These are phyloP conservation scores for Elgonia sp. DNA, from an alignment of 2,888 invertebrate genomes.

Conservation along the genomic window DNA sequence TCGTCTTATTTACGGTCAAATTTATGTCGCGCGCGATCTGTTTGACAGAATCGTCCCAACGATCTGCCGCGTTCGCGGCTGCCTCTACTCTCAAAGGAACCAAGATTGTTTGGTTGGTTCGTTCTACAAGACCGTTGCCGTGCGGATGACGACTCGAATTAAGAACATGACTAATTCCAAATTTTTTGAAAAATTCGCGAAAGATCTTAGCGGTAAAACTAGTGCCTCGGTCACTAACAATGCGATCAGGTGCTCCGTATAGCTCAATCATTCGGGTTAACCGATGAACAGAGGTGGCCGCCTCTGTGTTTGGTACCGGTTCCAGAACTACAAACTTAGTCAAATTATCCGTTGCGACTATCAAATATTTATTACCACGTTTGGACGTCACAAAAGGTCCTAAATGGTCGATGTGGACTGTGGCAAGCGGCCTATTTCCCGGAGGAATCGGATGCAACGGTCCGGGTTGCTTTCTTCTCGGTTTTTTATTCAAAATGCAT, in stretches of 20 bases:
- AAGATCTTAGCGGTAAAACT: constrained; percentile 58
- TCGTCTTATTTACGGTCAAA: neutral
- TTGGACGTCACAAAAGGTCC: too few species aligned
- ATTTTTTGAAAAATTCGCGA: constrained; percentile 1
- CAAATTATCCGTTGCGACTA: too few species aligned
- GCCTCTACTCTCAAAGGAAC: neutral
- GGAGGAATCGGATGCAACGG: too few species aligned
- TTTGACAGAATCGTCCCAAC: neutral
- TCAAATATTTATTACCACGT: too few species aligned
- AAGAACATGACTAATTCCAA: neutral
- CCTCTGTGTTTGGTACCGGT: too few species aligned
- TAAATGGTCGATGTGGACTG: too few species aligned
- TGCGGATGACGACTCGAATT: constrained; percentile 11
- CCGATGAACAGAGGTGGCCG: too few species aligned
- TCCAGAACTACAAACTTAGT: too few species aligned
- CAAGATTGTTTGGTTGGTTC: constrained; percentile 1
- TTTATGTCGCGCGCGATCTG: neutral
- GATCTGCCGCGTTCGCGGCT: neutral
- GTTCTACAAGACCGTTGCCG: neutral
- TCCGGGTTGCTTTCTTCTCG: too few species aligned
- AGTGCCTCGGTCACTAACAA: constrained; percentile 71
- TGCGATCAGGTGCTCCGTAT: constrained; percentile 45
- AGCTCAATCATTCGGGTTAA: neutral
- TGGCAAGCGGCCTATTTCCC: too few species aligned
- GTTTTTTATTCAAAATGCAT: too few species aligned